Evolutionary conservation across 2,797 vertebrate genomes (phyloP).

Genomic region (Lepilemur ruficaudatus): DNA sequence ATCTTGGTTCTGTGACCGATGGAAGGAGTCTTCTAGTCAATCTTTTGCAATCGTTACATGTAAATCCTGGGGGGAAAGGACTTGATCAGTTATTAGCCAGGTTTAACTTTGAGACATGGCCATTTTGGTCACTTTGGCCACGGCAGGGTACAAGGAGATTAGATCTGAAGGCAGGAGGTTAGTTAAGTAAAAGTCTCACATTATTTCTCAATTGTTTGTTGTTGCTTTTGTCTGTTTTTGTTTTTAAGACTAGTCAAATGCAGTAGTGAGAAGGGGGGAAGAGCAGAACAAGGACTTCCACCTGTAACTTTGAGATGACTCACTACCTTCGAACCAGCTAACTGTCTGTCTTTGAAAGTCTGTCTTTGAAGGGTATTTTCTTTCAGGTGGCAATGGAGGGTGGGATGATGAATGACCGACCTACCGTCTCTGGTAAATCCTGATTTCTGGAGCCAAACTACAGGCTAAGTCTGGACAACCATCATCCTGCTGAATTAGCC

Average conservation of each 20-base stretch:
- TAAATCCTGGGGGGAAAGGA: not conserved
- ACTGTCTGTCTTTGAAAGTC: too few species aligned
- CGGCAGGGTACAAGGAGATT: too few species aligned
- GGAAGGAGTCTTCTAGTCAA: not conserved
- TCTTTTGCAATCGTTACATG: not conserved
- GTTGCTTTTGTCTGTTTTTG: not conserved
- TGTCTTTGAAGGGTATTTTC: not conserved
- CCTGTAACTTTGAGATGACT: not conserved
- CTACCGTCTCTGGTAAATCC: not conserved
- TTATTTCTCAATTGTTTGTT: not conserved
- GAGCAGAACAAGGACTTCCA: not conserved
- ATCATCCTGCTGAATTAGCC: not conserved
- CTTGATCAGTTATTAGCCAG: not conserved
- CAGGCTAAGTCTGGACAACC: not conserved
- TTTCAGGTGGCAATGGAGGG: not conserved
- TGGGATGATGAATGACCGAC: not conserved
- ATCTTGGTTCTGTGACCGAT: not conserved
- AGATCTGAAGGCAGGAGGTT: not conserved
- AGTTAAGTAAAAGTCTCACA: not conserved
- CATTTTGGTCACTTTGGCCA: not conserved
- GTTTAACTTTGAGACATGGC: not conserved
- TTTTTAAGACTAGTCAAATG: not conserved
- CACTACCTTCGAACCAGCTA: not conserved
- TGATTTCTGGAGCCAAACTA: not conserved
- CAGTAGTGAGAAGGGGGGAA: not conserved